These are phyloP conservation scores for Ariopsis seemanni DNA, from an alignment of 2,113 vertebrate genomes.

Conservation along the genomic window DNA sequence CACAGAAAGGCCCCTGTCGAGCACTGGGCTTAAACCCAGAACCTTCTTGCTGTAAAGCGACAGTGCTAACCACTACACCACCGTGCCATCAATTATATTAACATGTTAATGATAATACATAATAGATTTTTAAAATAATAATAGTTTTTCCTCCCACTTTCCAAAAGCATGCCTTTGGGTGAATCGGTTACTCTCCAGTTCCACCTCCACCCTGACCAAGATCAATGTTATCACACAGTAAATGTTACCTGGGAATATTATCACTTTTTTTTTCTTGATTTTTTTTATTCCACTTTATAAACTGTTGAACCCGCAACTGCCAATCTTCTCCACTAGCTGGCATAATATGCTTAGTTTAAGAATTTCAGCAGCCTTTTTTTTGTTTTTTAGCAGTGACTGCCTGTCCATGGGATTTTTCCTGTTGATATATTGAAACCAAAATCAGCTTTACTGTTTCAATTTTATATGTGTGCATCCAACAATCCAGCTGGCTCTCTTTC, in stretches of 20 bases:
- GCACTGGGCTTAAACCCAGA: too few relatives aligned
- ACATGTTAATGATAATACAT: not conserved
- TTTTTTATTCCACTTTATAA: not conserved
- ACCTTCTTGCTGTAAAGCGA: too few relatives aligned
- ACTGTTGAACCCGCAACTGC: not conserved
- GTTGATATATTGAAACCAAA: not conserved
- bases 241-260: not conserved
- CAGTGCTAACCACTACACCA: too few relatives aligned
- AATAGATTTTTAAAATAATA: not conserved
- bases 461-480: not conserved
- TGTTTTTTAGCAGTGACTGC: not conserved
- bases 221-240: not conserved
- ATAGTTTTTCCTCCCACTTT: not conserved
- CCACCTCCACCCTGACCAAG: not conserved
- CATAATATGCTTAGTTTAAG: not conserved
- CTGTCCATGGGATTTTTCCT: not conserved
- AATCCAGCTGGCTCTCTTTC: conserved; percentile 1
- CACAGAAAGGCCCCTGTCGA: too few relatives aligned
- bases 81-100: not conserved
- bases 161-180: not conserved
- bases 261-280: not conserved
- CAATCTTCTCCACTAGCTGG: conserved; percentile 32
- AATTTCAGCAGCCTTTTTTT: not conserved
- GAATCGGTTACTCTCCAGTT: not conserved
- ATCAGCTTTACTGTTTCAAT: conserved; percentile 7